Conservation (phyloP, 1,140 invertebrate species). For the Stegodyphus mimosarum region DNA sequence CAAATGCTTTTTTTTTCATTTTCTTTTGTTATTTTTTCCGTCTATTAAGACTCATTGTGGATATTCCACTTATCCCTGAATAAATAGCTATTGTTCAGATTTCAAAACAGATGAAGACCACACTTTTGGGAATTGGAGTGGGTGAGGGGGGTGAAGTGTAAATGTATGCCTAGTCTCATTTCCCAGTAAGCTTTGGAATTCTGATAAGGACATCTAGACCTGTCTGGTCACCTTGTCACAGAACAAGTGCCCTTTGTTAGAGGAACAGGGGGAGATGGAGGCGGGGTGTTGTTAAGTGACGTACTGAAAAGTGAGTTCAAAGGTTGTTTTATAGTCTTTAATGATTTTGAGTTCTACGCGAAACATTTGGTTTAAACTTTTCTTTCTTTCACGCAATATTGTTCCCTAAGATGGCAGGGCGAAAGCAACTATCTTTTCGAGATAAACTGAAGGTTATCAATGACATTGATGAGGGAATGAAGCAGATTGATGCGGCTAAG, state of each 20-base stretch:
- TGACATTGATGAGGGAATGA: no score
- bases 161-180: slow-evolving; percentile 2
- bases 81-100: slow-evolving; percentile 3
- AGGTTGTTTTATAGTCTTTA: no score
- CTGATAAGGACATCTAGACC: slow-evolving; percentile 2
- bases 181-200: slow-evolving; percentile 1
- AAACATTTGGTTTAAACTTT: no score
- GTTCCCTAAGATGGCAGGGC: no score
- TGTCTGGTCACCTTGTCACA: neutral
- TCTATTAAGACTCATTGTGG: neutral
- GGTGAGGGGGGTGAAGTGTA: neutral
- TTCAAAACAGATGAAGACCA: neutral
- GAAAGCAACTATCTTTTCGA: no score
- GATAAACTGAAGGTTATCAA: no score
- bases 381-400: no score
- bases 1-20: no score
- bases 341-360: no score
- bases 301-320: no score
- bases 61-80: neutral
- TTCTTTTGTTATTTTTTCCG: no score
- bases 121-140: neutral
- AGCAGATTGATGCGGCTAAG: no score
- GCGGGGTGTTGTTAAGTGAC: neutral
- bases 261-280: neutral
- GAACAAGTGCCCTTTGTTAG: slow-evolving; percentile 4